phyloP scores from a whole-genome alignment of 2,888 invertebrate species.

The Coenonympha glycerion region DNA sequence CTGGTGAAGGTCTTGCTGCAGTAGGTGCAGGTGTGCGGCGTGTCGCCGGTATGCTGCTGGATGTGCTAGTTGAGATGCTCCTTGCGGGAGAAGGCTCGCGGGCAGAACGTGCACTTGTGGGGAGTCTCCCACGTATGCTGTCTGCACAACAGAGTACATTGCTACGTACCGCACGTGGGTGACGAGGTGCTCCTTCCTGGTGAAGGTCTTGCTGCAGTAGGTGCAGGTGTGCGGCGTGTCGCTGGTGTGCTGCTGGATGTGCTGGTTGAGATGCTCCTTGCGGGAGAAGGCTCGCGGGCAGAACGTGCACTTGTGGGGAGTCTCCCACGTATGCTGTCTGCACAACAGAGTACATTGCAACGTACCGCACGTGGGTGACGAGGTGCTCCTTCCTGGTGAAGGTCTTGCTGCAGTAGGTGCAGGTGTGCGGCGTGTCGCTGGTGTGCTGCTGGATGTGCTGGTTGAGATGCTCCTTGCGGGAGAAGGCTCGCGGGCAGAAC shows the following conservation, averaged over 20 bases:
- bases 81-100: too few relatives aligned
- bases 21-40: too few relatives aligned
- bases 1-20: too few relatives aligned
- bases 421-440: conserved; percentile 81
- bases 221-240: conserved; percentile 42
- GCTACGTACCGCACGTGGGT: too few relatives aligned
- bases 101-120: too few relatives aligned
- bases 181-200: neutral
- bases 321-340: too few relatives aligned
- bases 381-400: conserved; percentile 45
- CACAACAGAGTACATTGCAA: neutral
- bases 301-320: neutral
- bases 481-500: neutral
- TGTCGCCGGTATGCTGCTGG: too few relatives aligned
- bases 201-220: conserved; percentile 70
- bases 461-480: conserved; percentile 87
- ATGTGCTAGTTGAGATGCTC: too few relatives aligned
- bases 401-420: conserved; percentile 81
- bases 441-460: conserved; percentile 87
- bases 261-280: neutral
- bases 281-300: neutral
- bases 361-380: neutral
- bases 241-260: conserved; percentile 79
- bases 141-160: too few relatives aligned
- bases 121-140: too few relatives aligned